Evolutionary conservation across 2,888 invertebrate genomes (phyloP).

Genomic region (Melinaea marsaeus): DNA sequence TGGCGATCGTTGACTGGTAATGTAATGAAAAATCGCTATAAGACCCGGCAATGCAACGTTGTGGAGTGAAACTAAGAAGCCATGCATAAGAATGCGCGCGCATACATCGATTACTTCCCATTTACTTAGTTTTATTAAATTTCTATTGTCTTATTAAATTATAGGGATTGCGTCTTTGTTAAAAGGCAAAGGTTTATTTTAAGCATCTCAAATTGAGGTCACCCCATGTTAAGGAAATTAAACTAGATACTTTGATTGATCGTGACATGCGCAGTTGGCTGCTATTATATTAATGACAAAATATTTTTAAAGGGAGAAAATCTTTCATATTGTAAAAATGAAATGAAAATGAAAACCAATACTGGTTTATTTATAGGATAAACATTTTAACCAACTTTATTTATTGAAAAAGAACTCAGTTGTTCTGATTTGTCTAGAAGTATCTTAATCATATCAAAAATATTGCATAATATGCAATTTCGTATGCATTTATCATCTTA

Average conservation of each 20-base stretch:
- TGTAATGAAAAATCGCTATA: slow-evolving; percentile 20
- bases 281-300: slow-evolving; percentile 13
- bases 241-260: slow-evolving; percentile 24
- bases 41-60: slow-evolving; percentile 5
- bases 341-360: too few species aligned
- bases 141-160: slow-evolving; percentile 60
- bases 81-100: slow-evolving; percentile 63
- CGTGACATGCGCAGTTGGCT: slow-evolving; percentile 31
- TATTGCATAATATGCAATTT: too few species aligned
- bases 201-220: slow-evolving; percentile 13
- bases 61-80: slow-evolving; percentile 42
- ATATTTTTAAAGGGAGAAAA: slow-evolving; percentile 9
- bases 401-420: too few species aligned
- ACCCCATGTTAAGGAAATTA: slow-evolving; percentile 10
- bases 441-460: too few species aligned
- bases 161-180: slow-evolving; percentile 47
- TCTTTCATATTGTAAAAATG: slow-evolving; percentile 7
- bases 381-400: too few species aligned
- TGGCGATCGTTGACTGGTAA: slow-evolving; percentile 10
- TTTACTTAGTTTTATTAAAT: slow-evolving; percentile 53
- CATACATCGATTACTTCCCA: slow-evolving; percentile 60
- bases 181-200: slow-evolving; percentile 35
- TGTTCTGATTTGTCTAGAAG: too few species aligned
- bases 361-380: too few species aligned
- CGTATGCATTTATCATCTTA: too few species aligned